Conservation (phyloP, 2,888 invertebrate species). For the Polia nebulosa region DNA sequence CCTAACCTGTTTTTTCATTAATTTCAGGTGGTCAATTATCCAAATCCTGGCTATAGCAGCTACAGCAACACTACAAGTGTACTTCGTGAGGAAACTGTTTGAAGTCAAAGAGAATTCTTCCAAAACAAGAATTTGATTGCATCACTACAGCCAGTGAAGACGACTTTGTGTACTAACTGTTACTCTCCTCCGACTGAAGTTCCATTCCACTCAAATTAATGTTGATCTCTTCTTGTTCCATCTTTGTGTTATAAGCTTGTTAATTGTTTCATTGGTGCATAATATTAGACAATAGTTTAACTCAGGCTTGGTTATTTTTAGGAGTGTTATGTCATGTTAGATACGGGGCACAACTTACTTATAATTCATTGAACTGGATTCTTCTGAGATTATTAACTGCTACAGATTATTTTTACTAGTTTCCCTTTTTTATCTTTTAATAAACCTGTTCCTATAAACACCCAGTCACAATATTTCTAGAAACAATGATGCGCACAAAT, state of each 20-base stretch:
- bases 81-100: constrained; percentile 97
- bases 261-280: constrained; percentile 48
- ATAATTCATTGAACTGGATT: constrained; percentile 15
- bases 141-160: constrained; percentile 17
- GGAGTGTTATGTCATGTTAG: constrained; percentile 6
- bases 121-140: constrained; percentile 89
- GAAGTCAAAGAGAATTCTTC: constrained; percentile 93
- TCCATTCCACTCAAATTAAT: constrained; percentile 68
- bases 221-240: constrained; percentile 59
- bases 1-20: constrained; percentile 20
- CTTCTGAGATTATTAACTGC: constrained; percentile 45
- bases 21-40: constrained; percentile 94
- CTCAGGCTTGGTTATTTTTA: constrained; percentile 33
- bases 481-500: constrained; percentile 44
- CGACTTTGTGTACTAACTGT: constrained; percentile 31
- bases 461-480: constrained; percentile 9
- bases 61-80: constrained; percentile 95
- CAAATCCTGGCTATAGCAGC: constrained; percentile 96
- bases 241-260: constrained; percentile 37
- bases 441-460: constrained; percentile 6
- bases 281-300: constrained; percentile 37
- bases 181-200: constrained; percentile 64
- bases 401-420: constrained; percentile 17
- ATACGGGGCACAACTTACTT: constrained; percentile 1
- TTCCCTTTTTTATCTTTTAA: neutral